phyloP scores from a whole-genome alignment of 2,797 vertebrate genomes.

The Carcharodon carcharias region DNA sequence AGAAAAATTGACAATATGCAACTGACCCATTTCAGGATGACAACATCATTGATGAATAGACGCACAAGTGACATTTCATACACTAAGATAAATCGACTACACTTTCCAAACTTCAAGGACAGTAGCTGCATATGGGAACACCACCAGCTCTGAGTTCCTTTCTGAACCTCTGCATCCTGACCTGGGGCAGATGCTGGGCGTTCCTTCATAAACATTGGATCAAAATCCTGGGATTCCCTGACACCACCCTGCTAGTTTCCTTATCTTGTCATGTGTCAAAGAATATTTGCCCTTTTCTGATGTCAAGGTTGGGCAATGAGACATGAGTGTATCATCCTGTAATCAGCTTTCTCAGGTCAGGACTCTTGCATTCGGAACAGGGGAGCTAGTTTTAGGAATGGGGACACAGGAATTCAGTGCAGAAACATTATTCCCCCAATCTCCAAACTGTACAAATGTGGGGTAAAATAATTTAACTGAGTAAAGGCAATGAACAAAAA shows the following conservation, averaged over 20 bases:
- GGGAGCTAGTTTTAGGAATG: background rate
- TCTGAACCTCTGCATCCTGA: background rate
- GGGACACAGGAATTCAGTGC: background rate
- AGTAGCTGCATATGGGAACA: background rate
- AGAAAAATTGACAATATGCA: background rate
- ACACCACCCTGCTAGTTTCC: background rate
- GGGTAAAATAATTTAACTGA: background rate
- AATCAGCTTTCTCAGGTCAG: background rate
- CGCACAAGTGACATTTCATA: background rate
- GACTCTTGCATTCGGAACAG: background rate
- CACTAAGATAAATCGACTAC: background rate
- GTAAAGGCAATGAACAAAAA: background rate
- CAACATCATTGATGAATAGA: background rate
- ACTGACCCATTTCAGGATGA: background rate
- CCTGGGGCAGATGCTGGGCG: too few species aligned
- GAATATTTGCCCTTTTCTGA: background rate
- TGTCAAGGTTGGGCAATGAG: background rate
- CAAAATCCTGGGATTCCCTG: background rate
- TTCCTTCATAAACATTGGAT: too few species aligned
- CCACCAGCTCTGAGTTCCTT: background rate
- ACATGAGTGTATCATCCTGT: background rate
- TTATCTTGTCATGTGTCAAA: background rate
- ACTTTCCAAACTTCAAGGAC: background rate
- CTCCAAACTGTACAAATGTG: background rate
- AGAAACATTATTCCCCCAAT: background rate